Base-by-base conservation (phyloP, 2,113 vertebrate species). In the Fregetta grallaria region DNA sequence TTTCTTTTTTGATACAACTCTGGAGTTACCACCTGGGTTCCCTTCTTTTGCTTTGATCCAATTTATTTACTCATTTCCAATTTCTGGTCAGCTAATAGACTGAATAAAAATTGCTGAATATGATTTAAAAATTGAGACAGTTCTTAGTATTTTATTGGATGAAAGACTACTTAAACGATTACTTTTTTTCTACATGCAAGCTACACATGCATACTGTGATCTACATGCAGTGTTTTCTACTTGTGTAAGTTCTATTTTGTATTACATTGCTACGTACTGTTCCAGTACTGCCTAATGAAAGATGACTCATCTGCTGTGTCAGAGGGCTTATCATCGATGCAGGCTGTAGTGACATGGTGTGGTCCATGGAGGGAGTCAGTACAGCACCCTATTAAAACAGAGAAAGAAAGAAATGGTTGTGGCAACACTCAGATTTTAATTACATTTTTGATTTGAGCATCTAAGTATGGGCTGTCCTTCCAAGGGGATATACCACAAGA, bases 291-390 rank as follows among this genome's bases (percentile, higher is more conserved):
- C 99, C 98, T 97, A 99, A 95, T 70, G 99, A 99, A 94, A 99
- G 99, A 89, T 99, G 99, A 99, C 99, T 98, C 99, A 99, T 99
- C 96, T 99, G 99, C 98, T 99, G 99, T 68, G 99, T 96, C 95
- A 99, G 97, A 52, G 99, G 99, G 94, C 97, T 98, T 96, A 99
- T 99, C 98, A 99, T 99, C 3, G 99, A 99, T 14, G 99, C 91
- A 11, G 99, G 99, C 97, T 99, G 99, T 98, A 99, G 98, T 98
- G 99, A 99, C 99, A 99, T 98, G 85, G 99, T 99, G 72, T 99
- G 99, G 97, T 99, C 99, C 98, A 99, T 99, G 91, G 99, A 99
- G 98, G 99, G 99, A 96, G 99, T 99, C 98, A 99, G 94, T 96
- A 99, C 99, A 92, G 99, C 99, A 98, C 99, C 99, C 99, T 99